Evolutionary conservation across 2,888 invertebrate species (phyloP), one percentile per base, ranked within the genome.

Genomic region (Drosophila recens): DNA sequence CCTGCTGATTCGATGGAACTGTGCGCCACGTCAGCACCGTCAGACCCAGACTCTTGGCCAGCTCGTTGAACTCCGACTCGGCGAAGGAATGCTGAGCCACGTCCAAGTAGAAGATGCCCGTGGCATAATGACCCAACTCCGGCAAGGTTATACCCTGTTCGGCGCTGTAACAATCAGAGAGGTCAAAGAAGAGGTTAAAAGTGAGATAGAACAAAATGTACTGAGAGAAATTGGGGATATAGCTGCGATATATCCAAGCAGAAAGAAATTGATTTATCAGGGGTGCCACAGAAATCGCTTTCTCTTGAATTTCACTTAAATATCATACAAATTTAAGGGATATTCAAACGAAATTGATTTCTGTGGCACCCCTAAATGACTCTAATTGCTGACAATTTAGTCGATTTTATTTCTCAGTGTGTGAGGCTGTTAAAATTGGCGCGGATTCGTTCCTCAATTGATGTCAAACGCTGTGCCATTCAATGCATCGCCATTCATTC

Each of bases 31-130:
- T 96, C 71, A 99, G 92, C 67, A 99, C 96, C 93, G 95, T 94
- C 80, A 99, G 94, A 33, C 95, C 95, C 90, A 97, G 94, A 84
- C 96, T 96, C 83, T 95, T 94, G 63, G 98, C 97, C 88, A 99
- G 93, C 78, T 94, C 95, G 73, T 95, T 94, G 93, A 99, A 98
- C 86, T 96, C 95, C 80, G 94, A 94, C 93, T 98, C 97, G 62
- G 96, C 96, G 83, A 96, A 95, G 87, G 95, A 94, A 89, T 97
- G 96, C 89, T 96, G 96, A 54, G 95, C 94, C 92, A 96, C 96
- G 93, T 98, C 98, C 93, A 99, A 94, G 93, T 97, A 99, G 91
- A 99, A 95, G 77, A 99, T 97, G 70, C 99, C 99, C 20, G 99
- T 99, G 59, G 99, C 99, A 94, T 99, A 99, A 80, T 95, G 94